A percentile compares a stretch with the other conserved stretches of the same genome.
These are phyloP conservation scores for Amphiprion ocellaris DNA, from an alignment of 2,113 vertebrate species.

Conservation along the genomic window DNA sequence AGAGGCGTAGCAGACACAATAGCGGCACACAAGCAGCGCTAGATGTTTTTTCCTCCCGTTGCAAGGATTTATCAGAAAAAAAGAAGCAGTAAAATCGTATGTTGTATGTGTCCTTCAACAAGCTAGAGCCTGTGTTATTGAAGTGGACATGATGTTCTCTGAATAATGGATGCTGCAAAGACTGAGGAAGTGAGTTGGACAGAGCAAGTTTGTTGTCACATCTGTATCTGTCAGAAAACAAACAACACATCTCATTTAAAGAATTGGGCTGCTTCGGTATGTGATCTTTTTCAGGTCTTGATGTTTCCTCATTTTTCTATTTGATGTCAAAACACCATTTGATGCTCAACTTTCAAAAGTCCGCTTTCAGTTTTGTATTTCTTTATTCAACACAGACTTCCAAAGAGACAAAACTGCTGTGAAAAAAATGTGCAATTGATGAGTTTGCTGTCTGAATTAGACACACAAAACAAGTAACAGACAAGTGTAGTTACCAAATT, in stretches of 20 bases:
- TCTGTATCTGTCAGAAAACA: slow-evolving; percentile 54
- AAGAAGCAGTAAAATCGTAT: slow-evolving; percentile 50
- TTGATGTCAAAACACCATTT: slow-evolving; percentile 72
- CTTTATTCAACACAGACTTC: slow-evolving; percentile 32
- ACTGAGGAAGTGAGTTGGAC: slow-evolving; percentile 45
- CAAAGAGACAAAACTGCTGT: slow-evolving; percentile 42
- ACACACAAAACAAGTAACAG: slow-evolving; percentile 61
- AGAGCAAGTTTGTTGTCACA: slow-evolving; percentile 42
- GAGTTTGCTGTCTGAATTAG: slow-evolving; percentile 68
- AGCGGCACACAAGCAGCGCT: slow-evolving; percentile 41
- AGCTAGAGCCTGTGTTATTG: slow-evolving; percentile 36
- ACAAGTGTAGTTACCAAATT: slow-evolving; percentile 75
- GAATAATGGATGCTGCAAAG: slow-evolving; percentile 43
- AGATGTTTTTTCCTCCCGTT: slow-evolving; percentile 24
- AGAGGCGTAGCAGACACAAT: slow-evolving; percentile 58
- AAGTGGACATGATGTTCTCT: slow-evolving; percentile 57
- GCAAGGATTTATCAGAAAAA: slow-evolving; percentile 53
- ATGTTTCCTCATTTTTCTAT: slow-evolving; percentile 64
- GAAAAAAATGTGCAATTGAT: slow-evolving; percentile 47
- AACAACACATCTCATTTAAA: slow-evolving; percentile 63
- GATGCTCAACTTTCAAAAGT: slow-evolving; percentile 61
- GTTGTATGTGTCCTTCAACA: slow-evolving; percentile 57
- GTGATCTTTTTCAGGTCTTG: slow-evolving; percentile 52
- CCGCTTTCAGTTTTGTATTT: slow-evolving; percentile 33
- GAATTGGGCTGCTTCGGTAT: slow-evolving; percentile 28